Percentiles rank a stretch among this genome's conserved stretches.
These are phyloP conservation scores for Papilio polyxenes DNA, from an alignment of 1,140 invertebrate genomes.

Conservation along the genomic window DNA sequence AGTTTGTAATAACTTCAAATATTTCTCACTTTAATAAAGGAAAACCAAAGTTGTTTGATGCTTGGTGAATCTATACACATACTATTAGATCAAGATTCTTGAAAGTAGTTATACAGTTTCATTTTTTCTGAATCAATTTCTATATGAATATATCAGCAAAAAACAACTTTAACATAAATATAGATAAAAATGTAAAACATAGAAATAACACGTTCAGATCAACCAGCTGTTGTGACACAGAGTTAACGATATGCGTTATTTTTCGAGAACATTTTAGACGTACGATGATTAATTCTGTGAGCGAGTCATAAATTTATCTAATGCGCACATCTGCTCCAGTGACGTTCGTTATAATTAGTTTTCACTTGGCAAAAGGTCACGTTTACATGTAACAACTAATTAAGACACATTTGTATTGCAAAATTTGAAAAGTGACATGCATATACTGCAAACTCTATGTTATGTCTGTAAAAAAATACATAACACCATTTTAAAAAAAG, in stretches of 20 bases:
- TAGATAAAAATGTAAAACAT: not conserved
- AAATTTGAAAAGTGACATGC: not conserved
- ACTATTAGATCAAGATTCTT: no score
- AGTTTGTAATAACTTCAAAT: no score
- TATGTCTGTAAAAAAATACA: not conserved
- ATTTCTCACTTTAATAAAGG: no score
- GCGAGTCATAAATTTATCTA: conserved; percentile 32
- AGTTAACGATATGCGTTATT: conserved; percentile 17
- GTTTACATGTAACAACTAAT: conserved; percentile 20
- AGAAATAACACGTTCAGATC: not conserved
- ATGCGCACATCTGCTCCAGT: conserved; percentile 32
- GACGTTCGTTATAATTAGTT: conserved; percentile 37
- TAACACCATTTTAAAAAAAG: not conserved
- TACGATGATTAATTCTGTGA: conserved; percentile 28
- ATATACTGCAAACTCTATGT: not conserved
- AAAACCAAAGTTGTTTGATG: no score
- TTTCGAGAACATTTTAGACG: conserved; percentile 18
- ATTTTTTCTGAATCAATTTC: no score
- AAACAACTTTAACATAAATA: not conserved
- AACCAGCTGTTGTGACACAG: not conserved
- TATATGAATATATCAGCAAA: no score
- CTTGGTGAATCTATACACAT: no score
- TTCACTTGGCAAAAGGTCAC: conserved; percentile 27
- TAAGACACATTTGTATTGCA: conserved; percentile 23
- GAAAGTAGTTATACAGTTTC: no score